phyloP scores from a whole-genome alignment of 2,797 vertebrate genomes.

The Hemibagrus guttatus region DNA sequence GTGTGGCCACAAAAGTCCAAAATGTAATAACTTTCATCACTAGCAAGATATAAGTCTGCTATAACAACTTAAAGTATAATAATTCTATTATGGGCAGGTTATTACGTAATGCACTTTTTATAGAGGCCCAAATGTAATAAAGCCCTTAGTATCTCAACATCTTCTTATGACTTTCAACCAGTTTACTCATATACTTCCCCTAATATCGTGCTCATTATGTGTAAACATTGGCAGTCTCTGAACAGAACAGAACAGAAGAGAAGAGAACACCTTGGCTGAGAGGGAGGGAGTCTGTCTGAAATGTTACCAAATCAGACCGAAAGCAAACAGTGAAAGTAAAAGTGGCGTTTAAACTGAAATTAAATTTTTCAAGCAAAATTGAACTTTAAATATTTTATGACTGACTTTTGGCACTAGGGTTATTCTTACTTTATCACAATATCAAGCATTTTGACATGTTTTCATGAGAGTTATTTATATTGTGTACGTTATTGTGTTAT shows the following conservation, averaged over 20 bases:
- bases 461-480: background rate
- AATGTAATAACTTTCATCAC: conserved; percentile 13
- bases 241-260: background rate
- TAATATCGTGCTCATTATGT: conserved; percentile 23
- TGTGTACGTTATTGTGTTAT: background rate
- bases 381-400: conserved; percentile 18
- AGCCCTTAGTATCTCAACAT: background rate
- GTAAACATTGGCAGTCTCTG: conserved; percentile 18
- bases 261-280: background rate
- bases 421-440: background rate
- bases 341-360: conserved; percentile 2
- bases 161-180: conserved; percentile 19
- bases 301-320: background rate
- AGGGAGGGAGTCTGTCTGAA: background rate
- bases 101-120: conserved; percentile 3
- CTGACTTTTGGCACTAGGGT: background rate
- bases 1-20: background rate
- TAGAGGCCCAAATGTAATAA: conserved; percentile 12
- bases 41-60: background rate
- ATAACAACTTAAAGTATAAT: conserved; percentile 18
- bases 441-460: background rate
- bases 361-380: conserved; percentile 14
- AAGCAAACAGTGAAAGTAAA: background rate
- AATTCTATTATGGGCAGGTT: conserved; percentile 7
- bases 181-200: background rate